A percentile compares a stretch with the other conserved stretches of the same genome.
phyloP scores from a whole-genome alignment of 2,888 invertebrate genomes.

The Megastigmus dorsalis region DNA sequence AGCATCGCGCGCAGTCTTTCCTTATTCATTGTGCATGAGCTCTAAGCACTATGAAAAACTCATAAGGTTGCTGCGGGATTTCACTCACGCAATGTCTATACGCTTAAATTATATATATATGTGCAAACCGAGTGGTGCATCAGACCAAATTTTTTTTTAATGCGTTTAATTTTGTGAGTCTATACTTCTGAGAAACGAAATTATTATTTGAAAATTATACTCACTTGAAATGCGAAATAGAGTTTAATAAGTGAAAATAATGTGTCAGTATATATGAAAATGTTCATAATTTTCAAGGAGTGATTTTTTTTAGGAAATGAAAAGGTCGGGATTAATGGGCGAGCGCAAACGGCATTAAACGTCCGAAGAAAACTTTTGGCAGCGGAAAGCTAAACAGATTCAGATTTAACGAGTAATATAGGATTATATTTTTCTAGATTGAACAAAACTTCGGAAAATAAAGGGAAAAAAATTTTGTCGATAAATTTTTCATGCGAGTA shows the following conservation, averaged over 20 bases:
- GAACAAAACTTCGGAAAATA: not conserved
- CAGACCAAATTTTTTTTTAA: too few relatives aligned
- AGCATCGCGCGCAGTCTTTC: not conserved
- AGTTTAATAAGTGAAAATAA: too few relatives aligned
- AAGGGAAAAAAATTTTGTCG: not conserved
- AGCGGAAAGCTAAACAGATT: constrained; percentile 41
- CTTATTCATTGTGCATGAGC: not conserved
- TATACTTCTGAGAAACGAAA: too few relatives aligned
- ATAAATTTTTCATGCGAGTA: too few relatives aligned
- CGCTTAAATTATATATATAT: not conserved
- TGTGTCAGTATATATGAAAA: too few relatives aligned
- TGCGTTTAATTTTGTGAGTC: too few relatives aligned
- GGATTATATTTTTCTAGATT: not conserved
- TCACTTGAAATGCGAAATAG: too few relatives aligned
- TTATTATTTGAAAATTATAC: too few relatives aligned
- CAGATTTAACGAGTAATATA: constrained; percentile 37
- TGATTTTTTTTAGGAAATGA: not conserved
- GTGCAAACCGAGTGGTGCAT: not conserved
- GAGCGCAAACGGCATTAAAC: not conserved
- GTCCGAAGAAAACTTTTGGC: constrained; percentile 25
- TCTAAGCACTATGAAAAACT: constrained; percentile 17
- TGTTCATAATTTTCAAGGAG: too few relatives aligned
- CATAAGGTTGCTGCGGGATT: constrained; percentile 9
- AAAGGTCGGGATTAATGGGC: not conserved
- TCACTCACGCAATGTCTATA: constrained; percentile 7